Evolutionary conservation across 1,140 invertebrate species (phyloP).

Genomic region (Rhopalosiphum padi): DNA sequence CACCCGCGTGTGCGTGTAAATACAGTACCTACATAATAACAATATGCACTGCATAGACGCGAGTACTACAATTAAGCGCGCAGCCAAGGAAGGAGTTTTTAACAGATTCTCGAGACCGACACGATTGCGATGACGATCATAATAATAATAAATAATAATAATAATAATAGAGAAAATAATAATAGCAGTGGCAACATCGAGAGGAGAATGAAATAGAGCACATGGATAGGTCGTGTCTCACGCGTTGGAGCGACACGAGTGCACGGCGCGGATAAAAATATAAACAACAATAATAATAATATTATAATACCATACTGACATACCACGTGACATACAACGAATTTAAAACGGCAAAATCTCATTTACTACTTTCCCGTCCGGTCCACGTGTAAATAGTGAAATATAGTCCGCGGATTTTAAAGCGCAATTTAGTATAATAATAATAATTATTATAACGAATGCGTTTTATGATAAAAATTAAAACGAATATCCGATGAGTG

Average conservation of each 20-base stretch:
- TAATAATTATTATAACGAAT: not conserved
- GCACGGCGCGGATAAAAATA: not conserved
- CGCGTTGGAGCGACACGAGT: not conserved
- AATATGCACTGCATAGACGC: not conserved
- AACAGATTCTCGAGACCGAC: not conserved
- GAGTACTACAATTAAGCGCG: not conserved
- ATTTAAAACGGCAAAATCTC: not conserved
- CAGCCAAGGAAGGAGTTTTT: not conserved
- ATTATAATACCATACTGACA: not conserved
- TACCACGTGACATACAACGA: not conserved
- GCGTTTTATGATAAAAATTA: not conserved
- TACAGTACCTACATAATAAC: not conserved
- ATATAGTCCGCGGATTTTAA: not conserved
- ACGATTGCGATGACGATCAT: not conserved
- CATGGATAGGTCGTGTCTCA: not conserved
- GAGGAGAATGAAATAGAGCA: conserved; percentile 11
- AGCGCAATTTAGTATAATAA: not conserved
- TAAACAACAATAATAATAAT: not conserved
- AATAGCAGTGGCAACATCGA: not conserved
- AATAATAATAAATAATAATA: conserved; percentile 8
- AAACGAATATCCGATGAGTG: not conserved
- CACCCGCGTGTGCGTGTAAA: not conserved
- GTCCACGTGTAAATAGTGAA: not conserved
- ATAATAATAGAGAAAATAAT: not conserved
- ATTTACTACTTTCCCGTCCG: not conserved